A percentile compares a stretch with the other conserved stretches of the same genome.
These are phyloP conservation scores for Anaspis maculata DNA, from an alignment of 2,888 invertebrate species.

Conservation along the genomic window DNA sequence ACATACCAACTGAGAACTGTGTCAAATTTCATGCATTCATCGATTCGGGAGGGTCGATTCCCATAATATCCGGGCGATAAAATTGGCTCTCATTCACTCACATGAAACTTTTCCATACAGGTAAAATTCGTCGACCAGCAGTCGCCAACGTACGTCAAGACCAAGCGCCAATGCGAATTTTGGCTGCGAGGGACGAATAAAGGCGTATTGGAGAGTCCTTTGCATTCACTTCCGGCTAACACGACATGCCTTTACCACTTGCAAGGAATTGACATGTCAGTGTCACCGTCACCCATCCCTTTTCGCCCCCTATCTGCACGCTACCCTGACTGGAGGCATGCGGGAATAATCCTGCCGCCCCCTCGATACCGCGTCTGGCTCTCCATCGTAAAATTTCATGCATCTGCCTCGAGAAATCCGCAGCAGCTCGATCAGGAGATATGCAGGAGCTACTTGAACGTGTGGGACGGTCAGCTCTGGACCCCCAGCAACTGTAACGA, in stretches of 20 bases:
- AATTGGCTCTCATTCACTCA: too few species aligned
- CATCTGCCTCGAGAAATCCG: conserved; percentile 53
- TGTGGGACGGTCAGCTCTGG: conserved; percentile 79
- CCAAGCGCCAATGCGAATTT: conserved; percentile 78
- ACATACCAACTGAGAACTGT: too few species aligned
- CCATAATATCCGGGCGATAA: too few species aligned
- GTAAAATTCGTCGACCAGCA: conserved; percentile 78
- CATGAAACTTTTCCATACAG: too few species aligned
- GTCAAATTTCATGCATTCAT: too few species aligned
- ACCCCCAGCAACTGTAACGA: conserved; percentile 71
- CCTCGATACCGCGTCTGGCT: conserved; percentile 77
- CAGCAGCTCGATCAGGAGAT: conserved; percentile 64
- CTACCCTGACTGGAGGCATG: conserved; percentile 46
- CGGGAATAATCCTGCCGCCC: conserved; percentile 48
- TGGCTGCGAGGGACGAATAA: conserved; percentile 74
- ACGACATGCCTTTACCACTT: conserved; percentile 85
- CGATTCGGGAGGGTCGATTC: too few species aligned
- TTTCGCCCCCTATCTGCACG: conserved; percentile 50
- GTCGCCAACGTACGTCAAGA: conserved; percentile 75
- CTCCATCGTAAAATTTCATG: conserved; percentile 76
- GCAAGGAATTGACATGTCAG: conserved; percentile 54
- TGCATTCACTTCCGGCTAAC: conserved; percentile 79
- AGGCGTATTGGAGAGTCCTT: conserved; percentile 74
- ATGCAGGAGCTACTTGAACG: conserved; percentile 74
- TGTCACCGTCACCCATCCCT: conserved; percentile 44